A percentile compares a stretch with the other conserved stretches of the same genome.
phyloP scores from a whole-genome alignment of 2,113 vertebrate genomes.

The Cyanoliseus patagonus region DNA sequence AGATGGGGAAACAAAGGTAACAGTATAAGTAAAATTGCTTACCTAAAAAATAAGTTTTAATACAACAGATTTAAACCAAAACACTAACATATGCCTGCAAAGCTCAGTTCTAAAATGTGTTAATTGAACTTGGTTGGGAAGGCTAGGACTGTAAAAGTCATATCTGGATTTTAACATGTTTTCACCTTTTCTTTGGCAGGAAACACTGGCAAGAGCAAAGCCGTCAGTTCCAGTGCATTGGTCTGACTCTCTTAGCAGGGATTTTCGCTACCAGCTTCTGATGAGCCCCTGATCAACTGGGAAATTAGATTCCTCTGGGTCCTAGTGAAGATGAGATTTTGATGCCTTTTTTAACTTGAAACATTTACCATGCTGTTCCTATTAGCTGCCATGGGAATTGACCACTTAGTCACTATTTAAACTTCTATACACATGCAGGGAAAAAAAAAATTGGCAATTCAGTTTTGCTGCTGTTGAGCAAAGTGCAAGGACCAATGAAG shows the following conservation, averaged over 20 bases:
- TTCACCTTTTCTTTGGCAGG: background rate
- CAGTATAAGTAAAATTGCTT: background rate
- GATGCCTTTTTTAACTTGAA: background rate
- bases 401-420: background rate
- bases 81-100: background rate
- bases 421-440: background rate
- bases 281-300: fast-evolving
- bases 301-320: background rate
- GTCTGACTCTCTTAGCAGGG: background rate
- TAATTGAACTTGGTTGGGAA: background rate
- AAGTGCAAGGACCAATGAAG: fast-evolving
- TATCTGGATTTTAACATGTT: background rate
- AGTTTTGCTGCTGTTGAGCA: background rate
- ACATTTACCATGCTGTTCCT: background rate
- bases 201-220: background rate
- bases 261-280: background rate
- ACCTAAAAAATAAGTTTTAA: background rate
- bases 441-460: background rate
- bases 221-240: fast-evolving
- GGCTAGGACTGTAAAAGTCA: background rate
- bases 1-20: background rate
- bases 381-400: background rate
- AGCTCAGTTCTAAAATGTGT: background rate
- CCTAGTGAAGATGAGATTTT: background rate
- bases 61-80: background rate